Percentiles rank a stretch among this genome's conserved stretches.
Conservation (phyloP, 2,797 vertebrate species). For the Vespertilio murinus region DNA sequence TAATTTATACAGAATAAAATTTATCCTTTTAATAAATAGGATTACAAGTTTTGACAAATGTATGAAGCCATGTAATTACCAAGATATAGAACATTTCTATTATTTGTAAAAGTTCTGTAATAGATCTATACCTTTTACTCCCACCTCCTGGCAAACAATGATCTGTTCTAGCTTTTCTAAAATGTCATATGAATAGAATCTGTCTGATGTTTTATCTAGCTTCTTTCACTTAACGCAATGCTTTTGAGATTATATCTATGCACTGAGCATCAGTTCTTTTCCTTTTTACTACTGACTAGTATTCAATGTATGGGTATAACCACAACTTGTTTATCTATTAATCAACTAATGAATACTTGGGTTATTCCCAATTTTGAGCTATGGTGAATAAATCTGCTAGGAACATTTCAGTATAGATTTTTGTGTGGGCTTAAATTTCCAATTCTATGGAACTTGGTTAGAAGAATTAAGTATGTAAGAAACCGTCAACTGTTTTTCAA, state of each 20-base stretch:
- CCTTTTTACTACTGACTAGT: not conserved
- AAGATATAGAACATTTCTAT: not conserved
- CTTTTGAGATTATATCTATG: not conserved
- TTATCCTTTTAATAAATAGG: not conserved
- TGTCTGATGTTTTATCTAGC: not conserved
- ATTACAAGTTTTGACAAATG: not conserved
- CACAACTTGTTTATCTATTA: not conserved
- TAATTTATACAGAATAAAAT: not conserved
- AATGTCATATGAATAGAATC: not conserved
- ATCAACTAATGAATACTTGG: not conserved
- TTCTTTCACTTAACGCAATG: not conserved
- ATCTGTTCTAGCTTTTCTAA: not conserved
- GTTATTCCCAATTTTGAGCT: not conserved
- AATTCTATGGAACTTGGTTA: not conserved
- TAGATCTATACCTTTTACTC: not conserved
- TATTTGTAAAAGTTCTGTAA: not conserved
- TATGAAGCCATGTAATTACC: not conserved
- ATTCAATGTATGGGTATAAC: not conserved
- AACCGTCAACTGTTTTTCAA: not conserved
- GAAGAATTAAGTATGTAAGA: not conserved
- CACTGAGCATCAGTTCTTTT: not conserved
- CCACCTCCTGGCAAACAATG: not conserved
- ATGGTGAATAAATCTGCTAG: not conserved
- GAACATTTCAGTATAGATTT: not conserved
- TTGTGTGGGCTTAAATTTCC: not conserved